phyloP scores from a whole-genome alignment of 2,113 vertebrate genomes.

The Recurvirostra avosetta region DNA sequence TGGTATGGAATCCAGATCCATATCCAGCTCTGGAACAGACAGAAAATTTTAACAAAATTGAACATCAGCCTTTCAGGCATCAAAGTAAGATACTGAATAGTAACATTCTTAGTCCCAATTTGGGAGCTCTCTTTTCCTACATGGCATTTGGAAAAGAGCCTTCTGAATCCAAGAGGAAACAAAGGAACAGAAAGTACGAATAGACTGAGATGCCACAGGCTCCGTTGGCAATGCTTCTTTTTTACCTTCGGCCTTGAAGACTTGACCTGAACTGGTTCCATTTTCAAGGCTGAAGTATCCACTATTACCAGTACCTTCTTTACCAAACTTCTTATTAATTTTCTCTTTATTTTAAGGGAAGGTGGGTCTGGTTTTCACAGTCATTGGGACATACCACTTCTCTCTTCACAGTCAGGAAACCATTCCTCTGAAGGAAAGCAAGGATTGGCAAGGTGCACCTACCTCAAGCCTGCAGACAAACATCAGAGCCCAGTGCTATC shows the following conservation, averaged over 20 bases:
- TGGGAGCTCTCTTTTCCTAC: background rate
- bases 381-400: background rate
- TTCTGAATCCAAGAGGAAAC: background rate
- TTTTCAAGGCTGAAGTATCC: background rate
- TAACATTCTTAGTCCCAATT: background rate
- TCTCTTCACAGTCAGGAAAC: background rate
- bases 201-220: background rate
- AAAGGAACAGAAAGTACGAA: background rate
- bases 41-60: background rate
- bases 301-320: background rate
- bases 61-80: background rate
- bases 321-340: background rate
- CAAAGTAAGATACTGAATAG: background rate
- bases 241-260: background rate
- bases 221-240: background rate
- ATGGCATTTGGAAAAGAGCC: background rate
- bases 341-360: background rate
- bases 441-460: background rate
- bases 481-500: background rate
- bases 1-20: background rate
- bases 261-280: background rate
- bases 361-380: background rate
- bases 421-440: background rate
- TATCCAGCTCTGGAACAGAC: background rate
- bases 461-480: background rate